Evolutionary conservation across 2,888 invertebrate genomes (phyloP), one percentile per base, ranked within the genome.

Genomic region (Tineola bisselliella): DNA sequence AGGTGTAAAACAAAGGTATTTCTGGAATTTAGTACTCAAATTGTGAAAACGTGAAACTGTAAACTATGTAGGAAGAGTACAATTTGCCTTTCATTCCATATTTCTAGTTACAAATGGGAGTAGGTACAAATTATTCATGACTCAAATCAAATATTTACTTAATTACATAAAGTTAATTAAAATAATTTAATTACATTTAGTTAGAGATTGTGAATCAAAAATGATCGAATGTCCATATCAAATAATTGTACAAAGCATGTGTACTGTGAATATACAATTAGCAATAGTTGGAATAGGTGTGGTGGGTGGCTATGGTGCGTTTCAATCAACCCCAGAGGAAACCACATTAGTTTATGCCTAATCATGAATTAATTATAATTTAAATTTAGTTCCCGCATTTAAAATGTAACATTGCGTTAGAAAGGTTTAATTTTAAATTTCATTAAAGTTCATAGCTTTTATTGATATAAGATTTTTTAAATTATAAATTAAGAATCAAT

Each of bases 71-170:
- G n/a, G 4, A 3, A n/a, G 33, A 58, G 19, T 58, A 13, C 58
- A 33, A 30, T 58, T 58, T 58, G 33, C 58, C 13, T 19, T 58
- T 31, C 58, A 58, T 13, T 58, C 33, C 58, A 58, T 58, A 12
- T 31, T 58, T 33, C 58, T 58, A 33, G 58, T 58, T 15, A 17
- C 17, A 4, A 15, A 58, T 25, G 58, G 11, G 15, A 33, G 31
- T 33, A 12, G 33, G 19, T 30, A 25, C 25, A 25, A 25, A 58
- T 8, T 58, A 15, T 17, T 58, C 4, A 13, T 19, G 18, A 19
- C 18, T 48, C 48, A 48, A 48, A 48, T 15, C 15, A 17, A 48
- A 5, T n/a, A 8, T 11, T 13, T 11, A 56, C 5, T 15, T 25
- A 56, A 12, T 18, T n/a, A 56, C 6, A 17, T 13, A 17, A 11